Base-by-base conservation (phyloP, 2,113 vertebrate species). In the Austrofundulus limnaeus region DNA sequence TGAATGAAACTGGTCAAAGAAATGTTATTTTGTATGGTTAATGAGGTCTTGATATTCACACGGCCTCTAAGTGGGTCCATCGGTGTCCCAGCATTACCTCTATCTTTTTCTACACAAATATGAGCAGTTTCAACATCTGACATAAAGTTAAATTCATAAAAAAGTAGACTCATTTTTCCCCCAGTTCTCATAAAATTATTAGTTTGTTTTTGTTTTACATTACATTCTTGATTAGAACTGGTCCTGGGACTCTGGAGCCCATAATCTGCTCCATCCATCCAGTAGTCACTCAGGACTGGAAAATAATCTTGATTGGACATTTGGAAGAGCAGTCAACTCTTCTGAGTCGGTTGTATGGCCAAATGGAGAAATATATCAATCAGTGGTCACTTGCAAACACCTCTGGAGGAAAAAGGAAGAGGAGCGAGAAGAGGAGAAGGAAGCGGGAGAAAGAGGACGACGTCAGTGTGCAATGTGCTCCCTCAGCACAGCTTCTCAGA, bases 401-500 rank as follows among this genome's bases (percentile, higher is more conserved):
- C 70, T 83, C 68, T 5, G 10, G 54, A 20, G 66, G 45, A 0
- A 31, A 53, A n/a, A n/a, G n/a, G 56, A 56, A 58, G 55, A 52
- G 24, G 63, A 7, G 53, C 39, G 43, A 51, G 56, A 41, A 68
- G 56, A 51, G 51, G 47, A 76, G 66, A 61, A 61, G 37, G 28
- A 55, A 49, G 19, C 13, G 23, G 53, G 67, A 73, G 71, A 72
- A 68, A 62, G 82, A 80, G 71, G 67, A 91, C 80, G 85, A 90
- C 85, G 87, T 91, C 90, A 90, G 84, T 55, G 15, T 45, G 76
- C 68, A 88, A 78, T 92, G 68, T 91, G 92, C 91, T 90, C 90
- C 67, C 88, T 94, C 90, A 94, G 92, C 92, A 89, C 70, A 89
- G 89, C 80, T 48, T 83, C 86, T 95, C 88, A 92, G 93, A 94